Percentiles rank a stretch among this genome's conserved stretches.
phyloP scores from a whole-genome alignment of 1,140 invertebrate genomes.

The Trichonephila clavipes region DNA sequence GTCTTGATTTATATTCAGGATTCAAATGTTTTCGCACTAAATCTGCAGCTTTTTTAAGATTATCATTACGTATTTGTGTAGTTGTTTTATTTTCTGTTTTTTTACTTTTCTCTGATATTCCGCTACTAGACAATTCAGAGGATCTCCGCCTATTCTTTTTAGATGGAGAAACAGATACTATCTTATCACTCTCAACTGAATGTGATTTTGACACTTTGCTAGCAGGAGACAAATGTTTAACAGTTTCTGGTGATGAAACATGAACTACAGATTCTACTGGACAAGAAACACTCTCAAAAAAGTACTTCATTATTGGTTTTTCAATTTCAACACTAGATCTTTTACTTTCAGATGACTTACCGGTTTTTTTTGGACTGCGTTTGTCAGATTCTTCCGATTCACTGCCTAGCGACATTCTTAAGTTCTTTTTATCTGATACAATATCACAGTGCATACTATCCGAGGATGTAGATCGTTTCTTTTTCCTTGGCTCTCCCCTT shows the following conservation, averaged over 20 bases:
- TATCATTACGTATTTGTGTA: constrained; percentile 68
- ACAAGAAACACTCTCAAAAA: constrained; percentile 72
- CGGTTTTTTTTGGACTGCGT: constrained; percentile 46
- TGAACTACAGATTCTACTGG: background rate
- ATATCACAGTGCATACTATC: constrained; percentile 53
- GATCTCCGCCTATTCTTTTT: constrained; percentile 28
- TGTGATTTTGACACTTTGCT: background rate
- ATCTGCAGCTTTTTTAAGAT: constrained; percentile 76
- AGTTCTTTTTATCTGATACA: constrained; percentile 51
- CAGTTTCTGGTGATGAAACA: background rate
- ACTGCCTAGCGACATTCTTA: background rate
- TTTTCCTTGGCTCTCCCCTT: background rate
- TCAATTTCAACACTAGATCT: constrained; percentile 40
- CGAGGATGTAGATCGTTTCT: constrained; percentile 18
- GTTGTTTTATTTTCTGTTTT: constrained; percentile 56
- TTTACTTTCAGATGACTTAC: constrained; percentile 7
- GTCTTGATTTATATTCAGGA: constrained; percentile 75
- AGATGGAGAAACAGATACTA: background rate
- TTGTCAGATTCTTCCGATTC: constrained; percentile 11
- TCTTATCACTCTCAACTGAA: constrained; percentile 3
- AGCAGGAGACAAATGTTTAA: background rate
- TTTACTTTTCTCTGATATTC: constrained; percentile 32
- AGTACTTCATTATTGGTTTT: constrained; percentile 76
- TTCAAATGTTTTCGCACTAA: constrained; percentile 75
- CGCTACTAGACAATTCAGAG: background rate